Conservation (phyloP, 1,140 invertebrate genomes). For the Zaprionus taronus region DNA sequence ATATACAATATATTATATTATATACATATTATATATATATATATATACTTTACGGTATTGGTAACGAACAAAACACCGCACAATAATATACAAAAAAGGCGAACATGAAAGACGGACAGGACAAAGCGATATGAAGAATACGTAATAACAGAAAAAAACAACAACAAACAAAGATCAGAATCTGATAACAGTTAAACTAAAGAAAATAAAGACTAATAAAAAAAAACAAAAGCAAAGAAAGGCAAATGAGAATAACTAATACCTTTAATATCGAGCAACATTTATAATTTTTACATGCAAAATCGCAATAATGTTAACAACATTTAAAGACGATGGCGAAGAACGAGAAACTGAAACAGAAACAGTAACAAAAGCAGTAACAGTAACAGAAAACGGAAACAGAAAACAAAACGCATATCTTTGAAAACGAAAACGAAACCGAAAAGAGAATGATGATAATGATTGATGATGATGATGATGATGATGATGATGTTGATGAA, state of each 20-base stretch:
- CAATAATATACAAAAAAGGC: conserved; percentile 76
- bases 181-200: conserved; percentile 59
- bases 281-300: conserved; percentile 79
- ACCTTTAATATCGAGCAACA: conserved; percentile 56
- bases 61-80: conserved; percentile 82
- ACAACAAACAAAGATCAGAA: conserved; percentile 27
- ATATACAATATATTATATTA: conserved; percentile 66
- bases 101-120: conserved; percentile 9
- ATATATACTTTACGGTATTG: conserved; percentile 77
- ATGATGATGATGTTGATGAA: background rate
- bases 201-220: conserved; percentile 66
- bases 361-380: background rate
- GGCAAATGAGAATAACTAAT: conserved; percentile 7
- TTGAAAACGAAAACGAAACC: conserved; percentile 55
- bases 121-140: conserved; percentile 50
- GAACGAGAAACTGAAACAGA: conserved; percentile 45
- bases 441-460: conserved; percentile 34
- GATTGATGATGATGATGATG: conserved; percentile 3
- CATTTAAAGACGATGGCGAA: conserved; percentile 59
- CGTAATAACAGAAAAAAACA: conserved; percentile 48
- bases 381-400: conserved; percentile 46
- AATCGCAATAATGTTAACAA: conserved; percentile 81
- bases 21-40: conserved; percentile 74
- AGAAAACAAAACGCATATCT: conserved; percentile 79
- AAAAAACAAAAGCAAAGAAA: conserved; percentile 13